A percentile compares a stretch with the other conserved stretches of the same genome.
Conservation (phyloP, 2,888 invertebrate genomes). For the Leptarthrus brevirostris region DNA sequence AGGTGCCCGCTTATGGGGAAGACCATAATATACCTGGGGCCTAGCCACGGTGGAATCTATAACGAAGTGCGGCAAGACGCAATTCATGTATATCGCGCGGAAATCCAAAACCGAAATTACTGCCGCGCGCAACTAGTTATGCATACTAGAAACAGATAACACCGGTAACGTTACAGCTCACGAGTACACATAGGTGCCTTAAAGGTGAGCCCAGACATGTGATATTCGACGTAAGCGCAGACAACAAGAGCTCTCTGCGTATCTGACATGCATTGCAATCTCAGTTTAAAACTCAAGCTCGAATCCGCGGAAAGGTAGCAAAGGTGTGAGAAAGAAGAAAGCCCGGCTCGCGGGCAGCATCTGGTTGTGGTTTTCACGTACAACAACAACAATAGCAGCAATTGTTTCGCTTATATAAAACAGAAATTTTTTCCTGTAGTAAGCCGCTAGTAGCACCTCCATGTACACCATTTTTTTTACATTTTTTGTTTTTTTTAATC, state of each 20-base stretch:
- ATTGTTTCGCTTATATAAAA: slow-evolving; percentile 35
- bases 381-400: background rate
- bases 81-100: background rate
- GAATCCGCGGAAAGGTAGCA: background rate
- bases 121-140: slow-evolving; percentile 6
- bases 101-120: slow-evolving; percentile 27
- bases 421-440: no score
- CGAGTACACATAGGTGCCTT: background rate
- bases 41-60: no score
- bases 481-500: slow-evolving; percentile 13
- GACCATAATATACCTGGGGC: no score
- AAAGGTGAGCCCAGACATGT: background rate
- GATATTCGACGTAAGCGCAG: slow-evolving; percentile 10
- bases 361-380: slow-evolving; percentile 22
- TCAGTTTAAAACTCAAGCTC: background rate
- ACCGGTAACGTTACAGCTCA: background rate
- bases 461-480: background rate
- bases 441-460: no score
- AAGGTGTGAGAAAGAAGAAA: slow-evolving; percentile 13
- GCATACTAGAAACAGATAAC: slow-evolving; percentile 3
- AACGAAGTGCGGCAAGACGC: no score
- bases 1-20: no score
- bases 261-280: slow-evolving; percentile 9
- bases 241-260: background rate
- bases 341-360: background rate